These are phyloP conservation scores for Schmidtea mediterranea DNA, from an alignment of 1,140 invertebrate genomes.

Conservation along the genomic window DNA sequence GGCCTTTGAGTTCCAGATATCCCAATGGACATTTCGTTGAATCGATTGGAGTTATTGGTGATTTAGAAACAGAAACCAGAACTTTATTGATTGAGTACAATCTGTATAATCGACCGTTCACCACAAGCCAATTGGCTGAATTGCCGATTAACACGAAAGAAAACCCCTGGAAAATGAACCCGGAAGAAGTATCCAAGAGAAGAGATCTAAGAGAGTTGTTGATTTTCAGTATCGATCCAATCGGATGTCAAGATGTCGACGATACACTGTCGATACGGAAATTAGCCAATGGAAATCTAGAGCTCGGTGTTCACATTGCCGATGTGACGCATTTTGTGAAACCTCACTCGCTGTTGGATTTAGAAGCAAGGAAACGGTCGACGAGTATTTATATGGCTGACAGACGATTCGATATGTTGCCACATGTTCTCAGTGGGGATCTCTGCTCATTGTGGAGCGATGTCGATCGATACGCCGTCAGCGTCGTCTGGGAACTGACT, in stretches of 20 bases:
- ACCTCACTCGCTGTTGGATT: constrained; percentile 23
- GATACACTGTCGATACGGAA: constrained; percentile 40
- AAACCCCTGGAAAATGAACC: constrained; percentile 16
- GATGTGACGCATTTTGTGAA: constrained; percentile 29
- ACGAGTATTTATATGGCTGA: constrained; percentile 28
- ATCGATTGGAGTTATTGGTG: constrained; percentile 30
- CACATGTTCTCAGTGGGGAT: constrained; percentile 28
- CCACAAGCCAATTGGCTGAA: constrained; percentile 17
- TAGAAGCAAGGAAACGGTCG: constrained; percentile 22
- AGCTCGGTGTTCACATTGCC: constrained; percentile 27
- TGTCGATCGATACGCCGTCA: constrained; percentile 29
- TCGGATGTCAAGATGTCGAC: constrained; percentile 82
- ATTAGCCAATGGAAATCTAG: not conserved
- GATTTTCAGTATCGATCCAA: constrained; percentile 45
- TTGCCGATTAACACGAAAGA: constrained; percentile 15
- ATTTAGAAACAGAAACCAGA: constrained; percentile 79
- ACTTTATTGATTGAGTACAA: constrained; percentile 61
- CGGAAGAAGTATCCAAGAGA: constrained; percentile 11
- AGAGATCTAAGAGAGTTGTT: constrained; percentile 13
- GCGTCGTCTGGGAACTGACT: constrained; percentile 27
- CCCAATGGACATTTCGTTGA: constrained; percentile 30
- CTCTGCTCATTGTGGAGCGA: constrained; percentile 28
- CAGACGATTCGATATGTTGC: constrained; percentile 28
- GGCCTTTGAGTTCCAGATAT: constrained; percentile 26
- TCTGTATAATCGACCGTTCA: constrained; percentile 15